Base-by-base conservation (phyloP, 2,888 invertebrate genomes). In the Miltochrista miniata region DNA sequence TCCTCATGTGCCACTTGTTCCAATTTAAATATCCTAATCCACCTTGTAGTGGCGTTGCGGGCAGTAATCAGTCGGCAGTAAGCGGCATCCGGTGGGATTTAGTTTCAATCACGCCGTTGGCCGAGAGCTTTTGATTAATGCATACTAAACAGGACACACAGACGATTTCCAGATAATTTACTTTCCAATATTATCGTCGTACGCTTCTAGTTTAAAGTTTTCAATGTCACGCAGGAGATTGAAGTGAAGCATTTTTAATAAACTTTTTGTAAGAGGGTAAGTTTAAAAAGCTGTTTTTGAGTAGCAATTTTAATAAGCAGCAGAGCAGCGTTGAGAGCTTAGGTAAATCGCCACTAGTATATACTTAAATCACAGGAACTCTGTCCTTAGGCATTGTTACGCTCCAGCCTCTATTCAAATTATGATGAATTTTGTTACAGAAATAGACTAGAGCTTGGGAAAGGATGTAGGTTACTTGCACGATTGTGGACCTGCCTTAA, bases 31-130 rank as follows among this genome's bases (percentile, higher is more conserved):
- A 80, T 75, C 79, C 74, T 83, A 84, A 87, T 85, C 85, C 82
- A 49, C 61, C 69, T 67, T 69, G 76, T 76, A 76, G 71, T 71
- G 66, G 65, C 62, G 69, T 64, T 68, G 76, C 64, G 79, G 79
- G 61, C 80, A 76, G 86, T 83, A 87, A 87, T 88, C 88, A 87
- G 85, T 76, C 74, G 81, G 65, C 72, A 76, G 79, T 74, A 70
- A 79, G 72, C 75, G 78, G 70, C 74, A 72, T 81, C 80, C 82
- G 72, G 64, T 64, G 81, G 88, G 90, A 88, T 90, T 88, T 84
- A 85, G 85, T 89, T 89, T 89, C 90, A 90, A 90, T 90, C 90
- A 89, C 77, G 86, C 67, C 61, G 76, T 72, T 77, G 79, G 74
- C 68, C 79, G 74, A 76, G 71, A 74, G 79, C 73, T 74, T 74